Evolutionary conservation across 2,797 vertebrate species (phyloP).

Genomic region (Chaenodraco wilsoni): DNA sequence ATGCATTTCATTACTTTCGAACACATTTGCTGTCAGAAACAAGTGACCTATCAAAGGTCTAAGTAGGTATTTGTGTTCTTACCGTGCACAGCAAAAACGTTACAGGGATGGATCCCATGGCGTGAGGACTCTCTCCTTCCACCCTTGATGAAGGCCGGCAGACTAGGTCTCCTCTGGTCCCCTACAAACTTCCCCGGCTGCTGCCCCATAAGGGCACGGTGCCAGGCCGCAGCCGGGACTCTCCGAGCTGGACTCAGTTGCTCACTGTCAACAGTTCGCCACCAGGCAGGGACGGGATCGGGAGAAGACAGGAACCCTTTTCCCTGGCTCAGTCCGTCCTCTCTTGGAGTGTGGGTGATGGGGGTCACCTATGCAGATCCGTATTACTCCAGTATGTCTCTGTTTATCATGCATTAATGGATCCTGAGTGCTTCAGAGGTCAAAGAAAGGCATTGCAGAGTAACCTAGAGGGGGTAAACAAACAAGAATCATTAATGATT

Average conservation of each 20-base stretch:
- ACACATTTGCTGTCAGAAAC: background rate
- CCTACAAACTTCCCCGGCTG: constrained; percentile 99
- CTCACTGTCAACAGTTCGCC: constrained; percentile 49
- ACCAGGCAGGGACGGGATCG: constrained; percentile 23
- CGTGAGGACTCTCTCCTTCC: constrained; percentile 90
- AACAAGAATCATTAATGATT: constrained; percentile 24
- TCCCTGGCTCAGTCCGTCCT: constrained; percentile 51
- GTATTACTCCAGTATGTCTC: constrained; percentile 57
- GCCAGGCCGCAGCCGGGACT: constrained; percentile 85
- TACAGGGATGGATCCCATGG: constrained; percentile 90
- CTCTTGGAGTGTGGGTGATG: constrained; percentile 44
- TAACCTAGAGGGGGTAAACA: constrained; percentile 37
- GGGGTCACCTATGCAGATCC: constrained; percentile 47
- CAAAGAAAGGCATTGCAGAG: constrained; percentile 40
- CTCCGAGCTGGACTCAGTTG: constrained; percentile 74
- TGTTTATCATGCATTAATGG: constrained; percentile 72
- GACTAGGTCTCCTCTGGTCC: constrained; percentile 97
- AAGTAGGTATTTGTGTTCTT: constrained; percentile 71
- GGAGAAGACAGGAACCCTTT: constrained; percentile 43
- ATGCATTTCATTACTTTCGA: background rate
- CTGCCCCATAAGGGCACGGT: constrained; percentile 97
- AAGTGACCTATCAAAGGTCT: background rate
- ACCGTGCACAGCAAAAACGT: constrained; percentile 96
- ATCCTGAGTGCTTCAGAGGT: constrained; percentile 45
- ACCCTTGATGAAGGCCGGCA: constrained; percentile 96